Percentiles rank a stretch among this genome's conserved stretches.
phyloP scores from a whole-genome alignment of 2,797 vertebrate species.

The Taenioides sp. region DNA sequence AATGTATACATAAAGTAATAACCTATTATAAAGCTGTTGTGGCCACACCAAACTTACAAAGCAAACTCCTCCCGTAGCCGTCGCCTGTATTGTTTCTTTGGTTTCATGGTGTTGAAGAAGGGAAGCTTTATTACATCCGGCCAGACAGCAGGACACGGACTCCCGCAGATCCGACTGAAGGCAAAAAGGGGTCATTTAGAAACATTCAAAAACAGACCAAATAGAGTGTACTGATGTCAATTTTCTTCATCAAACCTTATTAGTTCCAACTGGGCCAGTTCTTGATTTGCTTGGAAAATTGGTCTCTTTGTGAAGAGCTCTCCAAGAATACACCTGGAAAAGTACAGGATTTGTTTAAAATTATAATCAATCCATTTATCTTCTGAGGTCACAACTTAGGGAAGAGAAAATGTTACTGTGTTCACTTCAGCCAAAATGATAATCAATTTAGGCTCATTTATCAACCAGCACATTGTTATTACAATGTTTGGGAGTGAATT shows the following conservation, averaged over 20 bases:
- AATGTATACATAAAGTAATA: too few relatives aligned
- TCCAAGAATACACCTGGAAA: constrained; percentile 91
- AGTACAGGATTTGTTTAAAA: constrained; percentile 3
- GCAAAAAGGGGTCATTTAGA: constrained; percentile 5
- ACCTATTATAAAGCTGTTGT: not conserved
- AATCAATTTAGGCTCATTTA: too few relatives aligned
- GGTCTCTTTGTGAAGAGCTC: constrained; percentile 99
- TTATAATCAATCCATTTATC: not conserved
- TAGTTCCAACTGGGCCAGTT: constrained; percentile 95
- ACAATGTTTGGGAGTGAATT: too few relatives aligned
- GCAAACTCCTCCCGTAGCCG: constrained; percentile 96
- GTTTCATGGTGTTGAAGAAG: constrained; percentile 99
- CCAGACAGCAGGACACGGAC: constrained; percentile 97
- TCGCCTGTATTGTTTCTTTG: constrained; percentile 98
- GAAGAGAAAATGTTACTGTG: too few relatives aligned
- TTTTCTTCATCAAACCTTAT: constrained; percentile 82
- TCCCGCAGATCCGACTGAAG: constrained; percentile 93
- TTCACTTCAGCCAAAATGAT: too few relatives aligned
- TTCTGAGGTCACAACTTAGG: too few relatives aligned
- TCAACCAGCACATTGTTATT: too few relatives aligned
- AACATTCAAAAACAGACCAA: not conserved
- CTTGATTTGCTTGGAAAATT: constrained; percentile 98
- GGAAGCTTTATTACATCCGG: constrained; percentile 98
- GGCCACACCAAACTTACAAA: constrained; percentile 82
- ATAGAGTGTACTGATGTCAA: not conserved